These are phyloP conservation scores for Limnothrissa miodon DNA, from an alignment of 2,113 vertebrate species.

Conservation along the genomic window DNA sequence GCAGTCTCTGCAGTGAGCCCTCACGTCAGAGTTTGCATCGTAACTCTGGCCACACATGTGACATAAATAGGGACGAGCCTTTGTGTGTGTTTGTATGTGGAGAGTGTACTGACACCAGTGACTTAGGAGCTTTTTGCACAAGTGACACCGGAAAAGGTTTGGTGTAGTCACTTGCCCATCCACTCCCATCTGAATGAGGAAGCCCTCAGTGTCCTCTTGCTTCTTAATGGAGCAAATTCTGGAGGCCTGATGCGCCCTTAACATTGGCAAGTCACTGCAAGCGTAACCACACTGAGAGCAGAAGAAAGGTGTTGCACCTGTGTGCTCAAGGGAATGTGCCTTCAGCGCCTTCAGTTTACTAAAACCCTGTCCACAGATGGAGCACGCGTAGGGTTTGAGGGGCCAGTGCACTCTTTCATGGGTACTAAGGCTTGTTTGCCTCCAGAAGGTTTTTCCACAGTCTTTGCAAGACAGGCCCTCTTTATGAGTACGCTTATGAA, in stretches of 20 bases:
- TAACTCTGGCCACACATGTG: slow-evolving; percentile 70
- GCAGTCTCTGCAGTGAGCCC: slow-evolving; percentile 67
- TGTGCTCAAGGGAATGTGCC: slow-evolving; percentile 46
- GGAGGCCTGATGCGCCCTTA: slow-evolving; percentile 42
- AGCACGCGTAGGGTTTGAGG: slow-evolving; percentile 52
- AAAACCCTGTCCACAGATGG: slow-evolving; percentile 50
- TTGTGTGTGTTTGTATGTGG: slow-evolving; percentile 68
- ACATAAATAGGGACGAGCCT: slow-evolving; percentile 67
- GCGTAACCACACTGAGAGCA: slow-evolving; percentile 38
- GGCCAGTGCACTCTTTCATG: slow-evolving; percentile 52
- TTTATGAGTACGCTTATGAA: slow-evolving; percentile 27
- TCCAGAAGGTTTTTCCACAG: slow-evolving; percentile 42
- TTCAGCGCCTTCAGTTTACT: slow-evolving; percentile 38
- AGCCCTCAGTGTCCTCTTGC: slow-evolving; percentile 24
- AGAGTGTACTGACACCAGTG: slow-evolving; percentile 66
- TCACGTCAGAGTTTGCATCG: slow-evolving; percentile 65
- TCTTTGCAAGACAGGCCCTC: slow-evolving; percentile 32
- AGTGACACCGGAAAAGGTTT: slow-evolving; percentile 56
- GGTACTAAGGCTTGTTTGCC: slow-evolving; percentile 11
- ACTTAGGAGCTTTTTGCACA: slow-evolving; percentile 66
- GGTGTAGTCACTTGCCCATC: slow-evolving; percentile 51
- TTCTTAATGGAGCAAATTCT: slow-evolving; percentile 34
- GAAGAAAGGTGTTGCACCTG: slow-evolving; percentile 47
- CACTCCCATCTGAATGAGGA: slow-evolving; percentile 34
- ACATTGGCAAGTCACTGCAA: slow-evolving; percentile 34